Conservation (phyloP, 2,113 vertebrate species). For the Lophura nycthemera region DNA sequence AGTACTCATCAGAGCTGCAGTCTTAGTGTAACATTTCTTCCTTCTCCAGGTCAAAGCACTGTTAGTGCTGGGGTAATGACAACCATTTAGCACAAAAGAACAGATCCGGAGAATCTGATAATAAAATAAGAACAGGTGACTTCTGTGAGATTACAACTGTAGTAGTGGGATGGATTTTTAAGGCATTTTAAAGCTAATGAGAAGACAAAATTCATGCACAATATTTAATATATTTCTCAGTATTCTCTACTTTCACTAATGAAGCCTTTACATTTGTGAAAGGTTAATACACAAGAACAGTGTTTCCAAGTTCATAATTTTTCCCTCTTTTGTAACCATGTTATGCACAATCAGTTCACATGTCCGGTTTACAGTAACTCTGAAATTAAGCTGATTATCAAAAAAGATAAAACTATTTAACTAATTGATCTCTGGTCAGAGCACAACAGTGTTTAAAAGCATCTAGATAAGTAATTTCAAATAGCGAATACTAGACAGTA, state of each 20-base stretch:
- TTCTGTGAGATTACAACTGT: not conserved
- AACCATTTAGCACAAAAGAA: not conserved
- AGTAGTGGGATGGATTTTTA: not conserved
- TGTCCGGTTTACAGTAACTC: not conserved
- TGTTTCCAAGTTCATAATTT: not conserved
- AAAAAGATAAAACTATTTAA: conserved; percentile 10
- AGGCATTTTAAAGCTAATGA: not conserved
- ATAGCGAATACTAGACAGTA: not conserved
- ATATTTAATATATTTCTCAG: not conserved
- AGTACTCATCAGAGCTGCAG: not conserved
- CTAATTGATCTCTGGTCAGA: not conserved
- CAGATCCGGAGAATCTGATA: not conserved
- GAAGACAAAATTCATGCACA: not conserved
- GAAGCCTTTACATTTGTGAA: not conserved
- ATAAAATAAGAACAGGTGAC: not conserved
- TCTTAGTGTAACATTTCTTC: not conserved
- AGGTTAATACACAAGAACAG: not conserved
- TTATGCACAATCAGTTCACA: not conserved
- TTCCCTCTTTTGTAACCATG: not conserved
- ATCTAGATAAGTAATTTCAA: not conserved
- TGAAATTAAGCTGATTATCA: not conserved
- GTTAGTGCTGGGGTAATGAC: not conserved
- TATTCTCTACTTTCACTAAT: not conserved
- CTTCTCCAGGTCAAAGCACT: not conserved
- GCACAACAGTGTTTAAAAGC: not conserved